A percentile compares a stretch with the other conserved stretches of the same genome.
These are phyloP conservation scores for Microvelia longipes DNA, from an alignment of 1,140 invertebrate genomes.

Conservation along the genomic window DNA sequence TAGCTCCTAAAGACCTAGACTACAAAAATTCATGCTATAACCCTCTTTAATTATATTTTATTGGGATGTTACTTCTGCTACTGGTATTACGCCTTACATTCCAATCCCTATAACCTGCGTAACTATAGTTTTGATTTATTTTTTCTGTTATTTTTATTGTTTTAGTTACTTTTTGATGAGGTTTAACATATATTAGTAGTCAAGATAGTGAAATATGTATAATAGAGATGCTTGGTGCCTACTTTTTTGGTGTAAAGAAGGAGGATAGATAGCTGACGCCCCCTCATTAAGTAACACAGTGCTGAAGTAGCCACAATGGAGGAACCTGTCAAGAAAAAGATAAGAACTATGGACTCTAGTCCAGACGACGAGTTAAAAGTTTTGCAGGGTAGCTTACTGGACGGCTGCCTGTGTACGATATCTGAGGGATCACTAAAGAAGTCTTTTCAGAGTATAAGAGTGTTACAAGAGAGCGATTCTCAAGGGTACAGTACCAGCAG, in stretches of 20 bases:
- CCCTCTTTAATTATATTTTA: too few relatives aligned
- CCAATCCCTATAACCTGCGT: not conserved
- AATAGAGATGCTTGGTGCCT: not conserved
- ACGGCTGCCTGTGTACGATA: constrained; percentile 61
- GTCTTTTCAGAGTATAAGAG: constrained; percentile 43
- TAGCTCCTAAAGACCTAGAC: too few relatives aligned
- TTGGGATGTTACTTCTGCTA: too few relatives aligned
- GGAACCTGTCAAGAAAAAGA: constrained; percentile 60
- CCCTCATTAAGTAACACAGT: too few relatives aligned
- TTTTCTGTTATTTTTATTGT: not conserved
- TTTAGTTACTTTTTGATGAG: too few relatives aligned
- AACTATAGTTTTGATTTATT: not conserved
- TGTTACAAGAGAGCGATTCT: constrained; percentile 20
- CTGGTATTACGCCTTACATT: constrained; percentile 7
- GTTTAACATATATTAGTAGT: too few relatives aligned
- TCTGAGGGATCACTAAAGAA: constrained; percentile 48
- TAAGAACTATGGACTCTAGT: constrained; percentile 39
- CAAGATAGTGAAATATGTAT: too few relatives aligned
- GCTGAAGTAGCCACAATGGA: too few relatives aligned
- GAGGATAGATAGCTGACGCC: not conserved
- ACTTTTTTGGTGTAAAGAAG: not conserved
- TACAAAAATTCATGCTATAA: too few relatives aligned
- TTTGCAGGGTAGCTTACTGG: constrained; percentile 45
- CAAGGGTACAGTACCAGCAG: constrained; percentile 35
- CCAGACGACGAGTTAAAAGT: constrained; percentile 37